Evolutionary conservation across 2,113 vertebrate genomes (phyloP), one percentile per base, ranked within the genome.

Genomic region (Pelecanus crispus): DNA sequence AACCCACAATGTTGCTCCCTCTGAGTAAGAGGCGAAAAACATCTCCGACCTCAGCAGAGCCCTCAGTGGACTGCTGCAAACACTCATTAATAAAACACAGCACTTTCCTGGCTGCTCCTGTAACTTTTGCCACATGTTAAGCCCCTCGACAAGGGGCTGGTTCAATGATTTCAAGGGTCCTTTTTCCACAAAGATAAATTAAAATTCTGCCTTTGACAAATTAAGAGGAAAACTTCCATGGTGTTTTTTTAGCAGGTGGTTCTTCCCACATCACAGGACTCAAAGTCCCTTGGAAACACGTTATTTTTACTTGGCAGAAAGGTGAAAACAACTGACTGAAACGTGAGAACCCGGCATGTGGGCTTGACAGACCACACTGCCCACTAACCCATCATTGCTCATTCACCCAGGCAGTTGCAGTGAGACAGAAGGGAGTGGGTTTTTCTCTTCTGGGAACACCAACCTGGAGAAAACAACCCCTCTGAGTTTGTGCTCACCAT

Each of bases 221-320:
- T 90, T 68, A 82, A 38, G 19, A 68, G 81, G 67, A 86, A 88
- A 94, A 68, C 7, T 20, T 88, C 49, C 66, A 66, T 11, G 17
- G 53, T 92, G 82, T 22, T 90, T 90, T 89, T 87, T 80, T 59
- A 94, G 80, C 95, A 93, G 95, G 88, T 97, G 90, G 77, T 26
- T 94, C 68, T 97, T 94, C 86, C 44, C 86, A 88, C 81, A 79
- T 72, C 77, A 61, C 26, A 38, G 81, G 79, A 67, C 42, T 75
- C 75, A 18, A 81, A 94, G 77, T 84, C 53, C 44, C 49, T 80
- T 45, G 52, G 36, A 84, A 95, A 80, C 18, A 22, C 31, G 31
- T 67, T 94, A 45, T 68, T 90, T 95, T 92, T 59, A 72, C 66
- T 94, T 74, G 70, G 29, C 56, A 72, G 47, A 75, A 87, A 75